These are phyloP conservation scores for Crocidura indochinensis DNA, from an alignment of 2,797 vertebrate genomes.

Conservation along the genomic window DNA sequence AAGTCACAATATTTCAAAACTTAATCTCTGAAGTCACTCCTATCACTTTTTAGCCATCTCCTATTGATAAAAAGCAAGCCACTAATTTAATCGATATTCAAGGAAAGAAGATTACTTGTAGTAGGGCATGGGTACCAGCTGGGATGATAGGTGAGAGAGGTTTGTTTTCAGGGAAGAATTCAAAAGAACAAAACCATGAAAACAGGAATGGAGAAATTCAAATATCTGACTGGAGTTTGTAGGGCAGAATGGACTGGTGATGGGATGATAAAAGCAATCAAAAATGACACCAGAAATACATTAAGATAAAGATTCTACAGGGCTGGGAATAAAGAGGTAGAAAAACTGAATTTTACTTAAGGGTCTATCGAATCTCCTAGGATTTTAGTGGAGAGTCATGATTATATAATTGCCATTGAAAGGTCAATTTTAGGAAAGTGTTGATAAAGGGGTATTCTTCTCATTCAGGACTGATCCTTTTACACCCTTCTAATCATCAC, in stretches of 20 bases:
- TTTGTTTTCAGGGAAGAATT: background rate
- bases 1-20: background rate
- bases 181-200: background rate
- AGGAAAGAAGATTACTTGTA: background rate
- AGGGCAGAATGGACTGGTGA: background rate
- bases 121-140: background rate
- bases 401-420: background rate
- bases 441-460: constrained; percentile 11
- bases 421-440: background rate
- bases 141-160: background rate
- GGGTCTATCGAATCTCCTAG: background rate
- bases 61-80: background rate
- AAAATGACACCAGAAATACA: background rate
- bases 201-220: background rate
- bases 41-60: background rate
- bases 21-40: background rate
- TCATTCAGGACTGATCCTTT: background rate
- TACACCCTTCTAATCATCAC: background rate
- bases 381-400: constrained; percentile 10
- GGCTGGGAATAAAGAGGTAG: background rate
- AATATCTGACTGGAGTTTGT: background rate
- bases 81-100: background rate
- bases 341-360: constrained; percentile 26
- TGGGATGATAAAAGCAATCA: background rate
- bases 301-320: background rate